Evolutionary conservation across 2,888 invertebrate species (phyloP).

Genomic region (Prosopocoilus inquinatus): DNA sequence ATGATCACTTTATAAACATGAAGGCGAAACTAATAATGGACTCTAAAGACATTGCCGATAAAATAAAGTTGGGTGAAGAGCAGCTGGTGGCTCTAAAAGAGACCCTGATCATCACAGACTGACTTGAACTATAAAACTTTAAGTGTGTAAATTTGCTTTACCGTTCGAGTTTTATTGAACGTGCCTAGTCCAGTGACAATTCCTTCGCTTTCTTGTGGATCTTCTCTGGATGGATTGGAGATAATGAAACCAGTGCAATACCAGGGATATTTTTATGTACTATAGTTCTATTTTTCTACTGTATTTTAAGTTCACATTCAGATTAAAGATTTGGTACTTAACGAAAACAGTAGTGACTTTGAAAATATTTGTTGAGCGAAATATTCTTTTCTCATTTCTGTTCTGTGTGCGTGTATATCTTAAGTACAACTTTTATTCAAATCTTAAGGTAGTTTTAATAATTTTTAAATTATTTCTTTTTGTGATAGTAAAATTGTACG

Average conservation of each 20-base stretch:
- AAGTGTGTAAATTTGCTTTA: conserved; percentile 24
- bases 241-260: conserved; percentile 14
- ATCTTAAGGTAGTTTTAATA: not conserved
- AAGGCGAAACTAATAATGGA: conserved; percentile 83
- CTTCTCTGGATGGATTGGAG: conserved; percentile 18
- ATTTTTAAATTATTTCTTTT: conserved; percentile 2
- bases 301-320: conserved; percentile 20
- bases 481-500: conserved; percentile 12
- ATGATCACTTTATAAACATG: conserved; percentile 82
- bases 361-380: conserved; percentile 21
- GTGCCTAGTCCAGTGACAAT: conserved; percentile 47
- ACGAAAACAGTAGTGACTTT: conserved; percentile 24
- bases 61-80: conserved; percentile 78
- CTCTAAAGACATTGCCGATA: conserved; percentile 77
- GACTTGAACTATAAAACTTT: conserved; percentile 18
- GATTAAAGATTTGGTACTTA: conserved; percentile 30
- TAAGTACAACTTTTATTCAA: conserved; percentile 15
- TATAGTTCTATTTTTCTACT: conserved; percentile 27
- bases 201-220: conserved; percentile 30
- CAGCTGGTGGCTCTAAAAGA: conserved; percentile 71
- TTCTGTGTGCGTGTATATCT: not conserved
- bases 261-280: conserved; percentile 24
- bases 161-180: conserved; percentile 46
- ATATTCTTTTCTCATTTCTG: conserved; percentile 8
- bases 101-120: conserved; percentile 51